These are phyloP conservation scores for Ruditapes philippinarum DNA, from an alignment of 1,140 invertebrate genomes.

Conservation along the genomic window DNA sequence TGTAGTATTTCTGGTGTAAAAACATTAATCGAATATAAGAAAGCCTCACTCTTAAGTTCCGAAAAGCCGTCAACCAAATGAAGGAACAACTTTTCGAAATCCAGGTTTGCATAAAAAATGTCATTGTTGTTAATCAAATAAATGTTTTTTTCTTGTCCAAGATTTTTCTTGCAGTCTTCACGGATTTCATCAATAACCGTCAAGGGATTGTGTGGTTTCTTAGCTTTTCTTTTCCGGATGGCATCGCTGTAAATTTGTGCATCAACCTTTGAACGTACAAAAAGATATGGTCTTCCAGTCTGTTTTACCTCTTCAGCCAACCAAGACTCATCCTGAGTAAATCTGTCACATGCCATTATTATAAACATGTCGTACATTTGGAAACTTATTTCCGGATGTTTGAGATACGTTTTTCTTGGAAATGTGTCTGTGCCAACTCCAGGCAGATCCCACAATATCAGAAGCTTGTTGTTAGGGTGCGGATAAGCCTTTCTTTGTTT, in stretches of 20 bases:
- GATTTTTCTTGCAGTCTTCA: not conserved
- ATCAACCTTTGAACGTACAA: not conserved
- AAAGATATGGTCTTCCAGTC: not conserved
- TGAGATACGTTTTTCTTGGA: not conserved
- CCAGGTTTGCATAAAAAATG: not conserved
- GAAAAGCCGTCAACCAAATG: not conserved
- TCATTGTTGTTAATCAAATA: not conserved
- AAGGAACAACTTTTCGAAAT: not conserved
- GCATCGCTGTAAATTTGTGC: not conserved
- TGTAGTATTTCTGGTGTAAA: not conserved
- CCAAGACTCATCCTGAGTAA: not conserved
- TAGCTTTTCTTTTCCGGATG: not conserved
- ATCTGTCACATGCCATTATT: not conserved
- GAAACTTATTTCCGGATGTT: not conserved
- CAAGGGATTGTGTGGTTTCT: not conserved
- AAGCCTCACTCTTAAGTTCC: not conserved
- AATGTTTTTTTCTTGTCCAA: not conserved
- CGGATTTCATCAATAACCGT: not conserved
- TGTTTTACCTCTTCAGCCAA: not conserved
- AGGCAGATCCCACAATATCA: conserved; percentile 34
- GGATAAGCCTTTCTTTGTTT: not conserved
- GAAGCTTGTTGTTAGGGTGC: not conserved
- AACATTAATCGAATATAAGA: not conserved
- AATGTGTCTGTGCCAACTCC: conserved; percentile 5
- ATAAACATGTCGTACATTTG: not conserved